Conservation (phyloP, 1,140 invertebrate species). For the Zophobas morio region DNA sequence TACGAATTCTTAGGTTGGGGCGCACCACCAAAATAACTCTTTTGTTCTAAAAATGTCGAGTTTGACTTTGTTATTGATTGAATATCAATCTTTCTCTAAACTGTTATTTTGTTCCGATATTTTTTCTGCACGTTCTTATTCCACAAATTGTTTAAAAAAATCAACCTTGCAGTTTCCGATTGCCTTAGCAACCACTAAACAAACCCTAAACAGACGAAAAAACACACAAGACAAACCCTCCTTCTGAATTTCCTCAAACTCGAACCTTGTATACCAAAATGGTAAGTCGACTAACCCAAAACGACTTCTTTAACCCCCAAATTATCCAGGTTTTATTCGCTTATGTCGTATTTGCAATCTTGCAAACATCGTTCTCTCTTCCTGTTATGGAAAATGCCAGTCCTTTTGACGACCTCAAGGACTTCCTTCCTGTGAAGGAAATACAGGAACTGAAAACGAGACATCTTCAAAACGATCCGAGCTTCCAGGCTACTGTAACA, state of each 20-base stretch:
- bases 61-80: no score
- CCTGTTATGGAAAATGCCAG: neutral
- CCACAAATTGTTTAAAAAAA: no score
- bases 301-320: neutral
- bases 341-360: neutral
- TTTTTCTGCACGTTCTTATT: no score
- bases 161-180: no score
- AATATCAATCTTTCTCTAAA: no score
- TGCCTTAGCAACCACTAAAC: slow-evolving; percentile 19
- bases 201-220: slow-evolving; percentile 19
- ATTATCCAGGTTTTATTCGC: neutral
- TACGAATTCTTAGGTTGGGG: no score
- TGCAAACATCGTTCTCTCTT: slow-evolving; percentile 15
- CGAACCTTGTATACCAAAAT: neutral
- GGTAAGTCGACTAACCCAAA: neutral
- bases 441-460: slow-evolving; percentile 49
- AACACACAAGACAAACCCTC: neutral
- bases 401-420: slow-evolving; percentile 37
- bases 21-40: no score
- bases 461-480: slow-evolving; percentile 57
- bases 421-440: slow-evolving; percentile 49
- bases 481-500: slow-evolving; percentile 57
- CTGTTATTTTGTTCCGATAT: no score
- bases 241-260: neutral
- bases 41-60: no score